Evolutionary conservation across 2,113 vertebrate species (phyloP).

Genomic region (Willisornis vidua): DNA sequence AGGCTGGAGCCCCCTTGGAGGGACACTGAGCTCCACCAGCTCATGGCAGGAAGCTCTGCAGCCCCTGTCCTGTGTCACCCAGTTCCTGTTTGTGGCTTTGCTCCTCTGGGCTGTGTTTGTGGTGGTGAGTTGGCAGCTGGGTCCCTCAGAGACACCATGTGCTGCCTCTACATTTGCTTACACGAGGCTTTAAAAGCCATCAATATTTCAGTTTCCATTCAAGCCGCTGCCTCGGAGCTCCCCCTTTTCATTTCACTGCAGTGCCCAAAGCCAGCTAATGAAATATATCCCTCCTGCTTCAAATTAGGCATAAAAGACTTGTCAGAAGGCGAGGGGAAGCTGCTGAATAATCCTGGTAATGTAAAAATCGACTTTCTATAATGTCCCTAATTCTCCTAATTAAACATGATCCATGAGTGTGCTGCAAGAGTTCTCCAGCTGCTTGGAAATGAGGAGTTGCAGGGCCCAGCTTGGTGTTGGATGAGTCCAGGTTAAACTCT

Average conservation of each 20-base stretch:
- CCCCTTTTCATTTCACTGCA: slow-evolving; percentile 1
- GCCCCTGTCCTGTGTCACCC: background rate
- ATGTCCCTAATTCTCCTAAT: slow-evolving; percentile 55
- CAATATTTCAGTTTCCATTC: slow-evolving; percentile 28
- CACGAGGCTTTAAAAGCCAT: background rate
- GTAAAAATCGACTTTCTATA: slow-evolving; percentile 42
- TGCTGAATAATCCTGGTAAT: slow-evolving; percentile 50
- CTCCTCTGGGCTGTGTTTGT: background rate
- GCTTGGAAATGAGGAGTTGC: background rate
- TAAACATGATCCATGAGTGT: slow-evolving; percentile 13
- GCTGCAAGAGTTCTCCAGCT: slow-evolving; percentile 35
- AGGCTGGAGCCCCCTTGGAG: background rate
- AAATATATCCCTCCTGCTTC: slow-evolving; percentile 35
- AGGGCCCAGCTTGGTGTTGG: background rate
- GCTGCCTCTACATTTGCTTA: background rate
- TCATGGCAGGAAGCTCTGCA: background rate
- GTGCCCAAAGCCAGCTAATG: slow-evolving; percentile 29
- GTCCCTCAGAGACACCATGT: background rate
- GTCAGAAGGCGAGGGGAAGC: slow-evolving; percentile 12
- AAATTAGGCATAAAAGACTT: slow-evolving; percentile 40
- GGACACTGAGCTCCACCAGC: background rate
- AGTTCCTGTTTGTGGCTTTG: slow-evolving; percentile 39
- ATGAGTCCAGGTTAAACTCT: slow-evolving; percentile 13
- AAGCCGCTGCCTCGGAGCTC: background rate
- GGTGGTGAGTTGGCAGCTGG: background rate